Base-by-base conservation (phyloP, 2,113 vertebrate genomes). In the Nerophis ophidion region DNA sequence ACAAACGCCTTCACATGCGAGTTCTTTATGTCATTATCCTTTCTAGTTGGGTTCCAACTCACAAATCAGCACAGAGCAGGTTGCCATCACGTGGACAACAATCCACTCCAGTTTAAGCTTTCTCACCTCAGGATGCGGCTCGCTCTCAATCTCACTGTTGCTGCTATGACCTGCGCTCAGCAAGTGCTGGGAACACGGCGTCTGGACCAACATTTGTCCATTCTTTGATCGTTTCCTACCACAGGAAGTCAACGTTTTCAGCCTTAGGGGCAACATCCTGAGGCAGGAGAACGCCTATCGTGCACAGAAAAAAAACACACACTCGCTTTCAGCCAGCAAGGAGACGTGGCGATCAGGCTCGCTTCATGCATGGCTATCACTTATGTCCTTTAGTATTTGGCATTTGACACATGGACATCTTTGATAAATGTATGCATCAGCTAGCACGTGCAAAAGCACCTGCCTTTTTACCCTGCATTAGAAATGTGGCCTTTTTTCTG, bases 261-360 rank as follows among this genome's bases (percentile, higher is more conserved):
- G 80, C 73, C 86, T 88, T 88, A 84, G 87, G 87, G 80, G 84
- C 85, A 79, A 91, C 88, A 86, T 90, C 89, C 89, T 91, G 88
- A 79, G 66, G 69, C 66, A 70, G 70, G 85, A 86, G 79, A 82
- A 85, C 74, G 85, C 84, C 88, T 90, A 89, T 88, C 79, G 83
- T 66, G 40, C 68, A 38, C 50, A 80, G 86, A 84, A 86, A 86
- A 87, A 86, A 89, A 84, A 87, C 79, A 87, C 54, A 57, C 65
- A 68, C 73, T 77, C 65, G 6, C 26, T 26, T 26, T 26, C 26
- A 26, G 26, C 26, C 3, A 26, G 4, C 26, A 4, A 7, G 40
- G 10, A 44, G 36, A 26, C 6, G 4, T 8, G 14, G 15, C 14
- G 2, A 15, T 36, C 26, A 14, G 5, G 5, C 19, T 51, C 17